These are phyloP conservation scores for Monomorium pharaonis DNA, from an alignment of 1,140 invertebrate genomes.

Conservation along the genomic window DNA sequence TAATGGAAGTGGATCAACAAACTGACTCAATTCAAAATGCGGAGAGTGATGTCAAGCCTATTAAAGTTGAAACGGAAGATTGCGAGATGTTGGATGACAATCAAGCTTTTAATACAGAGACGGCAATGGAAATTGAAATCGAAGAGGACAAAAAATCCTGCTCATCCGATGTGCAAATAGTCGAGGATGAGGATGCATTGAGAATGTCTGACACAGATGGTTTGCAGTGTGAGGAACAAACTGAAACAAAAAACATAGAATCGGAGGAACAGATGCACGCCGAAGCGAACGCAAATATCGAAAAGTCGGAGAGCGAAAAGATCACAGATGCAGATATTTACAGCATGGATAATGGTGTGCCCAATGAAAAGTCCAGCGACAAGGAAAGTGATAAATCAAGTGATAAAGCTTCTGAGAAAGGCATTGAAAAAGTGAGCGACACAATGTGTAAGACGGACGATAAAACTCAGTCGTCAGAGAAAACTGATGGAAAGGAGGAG, in stretches of 20 bases:
- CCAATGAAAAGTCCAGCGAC: constrained; percentile 70
- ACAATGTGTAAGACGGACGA: constrained; percentile 74
- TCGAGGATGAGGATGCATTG: constrained; percentile 79
- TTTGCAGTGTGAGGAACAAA: constrained; percentile 64
- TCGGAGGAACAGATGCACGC: constrained; percentile 55
- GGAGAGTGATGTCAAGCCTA: constrained; percentile 74
- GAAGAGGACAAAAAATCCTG: constrained; percentile 80
- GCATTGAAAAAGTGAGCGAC: constrained; percentile 60
- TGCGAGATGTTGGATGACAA: constrained; percentile 70
- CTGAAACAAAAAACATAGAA: constrained; percentile 58
- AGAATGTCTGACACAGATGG: constrained; percentile 72
- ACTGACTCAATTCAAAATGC: constrained; percentile 63
- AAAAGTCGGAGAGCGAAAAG: constrained; percentile 63
- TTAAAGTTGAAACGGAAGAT: constrained; percentile 79
- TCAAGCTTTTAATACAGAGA: constrained; percentile 61
- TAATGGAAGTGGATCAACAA: constrained; percentile 71
- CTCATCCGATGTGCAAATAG: constrained; percentile 80
- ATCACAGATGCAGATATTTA: constrained; percentile 53
- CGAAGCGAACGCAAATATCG: constrained; percentile 53
- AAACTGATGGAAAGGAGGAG: constrained; percentile 82
- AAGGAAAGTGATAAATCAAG: constrained; percentile 70
- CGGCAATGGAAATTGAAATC: constrained; percentile 72
- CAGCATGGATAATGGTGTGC: constrained; percentile 45
- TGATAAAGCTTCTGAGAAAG: constrained; percentile 63
- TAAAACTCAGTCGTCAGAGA: constrained; percentile 81